Evolutionary conservation across 2,113 vertebrate species (phyloP).

Genomic region (Platichthys flesus): DNA sequence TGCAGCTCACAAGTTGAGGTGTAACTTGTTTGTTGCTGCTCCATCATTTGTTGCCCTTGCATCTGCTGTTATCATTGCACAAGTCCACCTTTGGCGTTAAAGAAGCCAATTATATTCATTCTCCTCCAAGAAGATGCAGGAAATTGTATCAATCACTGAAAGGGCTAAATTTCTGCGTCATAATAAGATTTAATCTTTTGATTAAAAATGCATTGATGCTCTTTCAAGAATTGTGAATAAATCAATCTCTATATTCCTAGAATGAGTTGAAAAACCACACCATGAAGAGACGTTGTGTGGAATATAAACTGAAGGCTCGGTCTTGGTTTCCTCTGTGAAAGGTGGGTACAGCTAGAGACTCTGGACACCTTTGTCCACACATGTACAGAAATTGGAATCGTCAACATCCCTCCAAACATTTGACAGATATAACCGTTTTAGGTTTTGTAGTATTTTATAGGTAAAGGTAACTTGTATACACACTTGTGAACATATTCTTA

Average conservation of each 20-base stretch:
- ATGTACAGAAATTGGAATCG: not conserved
- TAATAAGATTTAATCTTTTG: not conserved
- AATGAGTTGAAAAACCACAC: slow-evolving; percentile 6
- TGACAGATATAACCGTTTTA: not conserved
- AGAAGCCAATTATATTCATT: not conserved
- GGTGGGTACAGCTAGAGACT: not conserved
- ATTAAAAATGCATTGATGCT: slow-evolving; percentile 22
- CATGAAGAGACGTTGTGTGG: not conserved
- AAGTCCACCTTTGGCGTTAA: slow-evolving; percentile 1
- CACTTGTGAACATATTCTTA: not conserved
- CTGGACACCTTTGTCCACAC: not conserved
- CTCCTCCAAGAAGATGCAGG: not conserved
- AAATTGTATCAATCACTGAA: not conserved
- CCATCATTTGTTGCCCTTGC: not conserved
- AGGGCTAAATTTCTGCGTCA: not conserved
- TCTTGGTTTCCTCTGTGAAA: slow-evolving; percentile 9
- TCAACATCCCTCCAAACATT: not conserved
- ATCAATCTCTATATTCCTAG: not conserved
- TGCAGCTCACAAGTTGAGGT: not conserved
- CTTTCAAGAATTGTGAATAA: slow-evolving; percentile 26
- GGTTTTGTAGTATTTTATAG: not conserved
- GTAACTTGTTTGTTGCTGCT: not conserved
- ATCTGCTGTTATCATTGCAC: not conserved
- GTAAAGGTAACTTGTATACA: no score
- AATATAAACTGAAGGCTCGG: not conserved